Conservation (phyloP, 2,888 invertebrate species). For the Chymomyza amoena region DNA sequence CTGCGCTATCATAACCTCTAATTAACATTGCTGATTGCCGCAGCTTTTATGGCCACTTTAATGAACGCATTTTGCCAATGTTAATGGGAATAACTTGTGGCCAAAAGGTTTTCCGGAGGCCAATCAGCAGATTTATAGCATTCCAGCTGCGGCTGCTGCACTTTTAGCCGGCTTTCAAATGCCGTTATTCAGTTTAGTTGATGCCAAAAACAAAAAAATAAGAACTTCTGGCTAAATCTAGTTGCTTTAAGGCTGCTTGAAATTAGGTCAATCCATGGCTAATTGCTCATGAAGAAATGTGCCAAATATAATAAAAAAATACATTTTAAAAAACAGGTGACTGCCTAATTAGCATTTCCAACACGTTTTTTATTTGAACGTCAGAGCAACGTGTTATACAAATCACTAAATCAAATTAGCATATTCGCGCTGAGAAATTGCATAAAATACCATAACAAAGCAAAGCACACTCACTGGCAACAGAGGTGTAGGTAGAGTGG, state of each 20-base stretch:
- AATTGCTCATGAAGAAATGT: slow-evolving; percentile 60
- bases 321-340: slow-evolving; percentile 4
- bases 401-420: slow-evolving; percentile 47
- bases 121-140: slow-evolving; percentile 3
- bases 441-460: slow-evolving; percentile 60
- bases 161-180: neutral
- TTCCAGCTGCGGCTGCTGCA: neutral
- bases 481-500: slow-evolving; percentile 3
- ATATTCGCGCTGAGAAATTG: slow-evolving; percentile 66
- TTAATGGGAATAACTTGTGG: neutral
- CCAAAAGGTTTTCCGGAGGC: neutral
- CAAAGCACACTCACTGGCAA: neutral
- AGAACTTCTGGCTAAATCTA: neutral
- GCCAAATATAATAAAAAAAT: slow-evolving; percentile 16
- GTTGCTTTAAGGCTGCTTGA: slow-evolving; percentile 3
- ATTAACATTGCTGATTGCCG: slow-evolving; percentile 34
- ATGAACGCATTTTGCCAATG: neutral
- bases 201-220: neutral
- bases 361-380: slow-evolving; percentile 53
- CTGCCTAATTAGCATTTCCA: slow-evolving; percentile 61
- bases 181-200: neutral
- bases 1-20: slow-evolving; percentile 30
- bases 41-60: neutral
- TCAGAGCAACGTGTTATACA: slow-evolving; percentile 46
- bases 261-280: slow-evolving; percentile 62